Percentiles rank a stretch among this genome's conserved stretches.
Conservation (phyloP, 2,113 vertebrate genomes). For the Vulpes ferrilata region DNA sequence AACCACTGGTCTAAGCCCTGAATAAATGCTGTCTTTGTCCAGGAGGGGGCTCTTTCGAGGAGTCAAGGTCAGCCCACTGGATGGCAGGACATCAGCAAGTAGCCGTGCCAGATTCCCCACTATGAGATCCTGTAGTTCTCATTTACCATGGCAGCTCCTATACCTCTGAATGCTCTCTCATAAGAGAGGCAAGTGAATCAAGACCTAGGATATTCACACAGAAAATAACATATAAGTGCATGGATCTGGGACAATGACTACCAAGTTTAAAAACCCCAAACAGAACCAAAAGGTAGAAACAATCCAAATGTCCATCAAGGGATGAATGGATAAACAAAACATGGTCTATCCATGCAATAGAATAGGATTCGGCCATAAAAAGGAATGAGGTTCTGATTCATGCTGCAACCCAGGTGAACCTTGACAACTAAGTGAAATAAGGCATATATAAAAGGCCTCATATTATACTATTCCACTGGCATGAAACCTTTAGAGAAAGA, state of each 20-base stretch:
- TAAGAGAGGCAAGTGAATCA: neutral
- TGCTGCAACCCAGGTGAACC: neutral
- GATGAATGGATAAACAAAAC: neutral
- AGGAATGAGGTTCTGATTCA: neutral
- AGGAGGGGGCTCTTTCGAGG: neutral
- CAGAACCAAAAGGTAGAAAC: neutral
- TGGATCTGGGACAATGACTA: neutral
- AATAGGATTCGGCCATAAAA: neutral
- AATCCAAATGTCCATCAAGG: neutral
- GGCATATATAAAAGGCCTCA: neutral
- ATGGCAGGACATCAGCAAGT: neutral
- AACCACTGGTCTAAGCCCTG: neutral
- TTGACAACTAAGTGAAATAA: neutral
- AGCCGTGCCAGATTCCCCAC: neutral
- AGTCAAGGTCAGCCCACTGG: neutral
- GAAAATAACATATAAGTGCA: neutral
- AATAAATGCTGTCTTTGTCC: neutral
- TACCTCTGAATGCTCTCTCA: neutral
- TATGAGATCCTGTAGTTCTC: neutral
- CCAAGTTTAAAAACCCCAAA: neutral
- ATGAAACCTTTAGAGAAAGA: neutral
- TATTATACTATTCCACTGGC: fast-evolving
- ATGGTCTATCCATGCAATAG: fast-evolving
- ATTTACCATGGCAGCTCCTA: neutral
- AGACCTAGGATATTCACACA: neutral